Conservation (phyloP, 2,888 invertebrate genomes). For the Drosophila kambysellisi region DNA sequence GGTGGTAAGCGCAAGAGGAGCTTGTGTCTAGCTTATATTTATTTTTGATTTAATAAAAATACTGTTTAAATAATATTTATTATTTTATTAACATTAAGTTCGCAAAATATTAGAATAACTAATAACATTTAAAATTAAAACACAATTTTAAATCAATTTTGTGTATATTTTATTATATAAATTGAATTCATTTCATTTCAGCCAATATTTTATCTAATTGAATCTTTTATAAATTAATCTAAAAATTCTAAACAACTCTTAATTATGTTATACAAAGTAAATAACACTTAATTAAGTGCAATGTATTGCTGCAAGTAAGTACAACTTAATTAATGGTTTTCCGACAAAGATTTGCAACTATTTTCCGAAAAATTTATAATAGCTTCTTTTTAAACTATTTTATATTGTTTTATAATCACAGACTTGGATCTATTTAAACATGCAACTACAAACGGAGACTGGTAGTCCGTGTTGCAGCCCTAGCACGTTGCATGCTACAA, state of each 20-base stretch:
- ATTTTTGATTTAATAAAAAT: not conserved
- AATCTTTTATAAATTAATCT: not conserved
- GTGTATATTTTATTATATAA: not conserved
- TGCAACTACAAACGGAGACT: slow-evolving; percentile 16
- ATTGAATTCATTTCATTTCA: not conserved
- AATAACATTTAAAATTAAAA: no score
- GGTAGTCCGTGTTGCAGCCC: slow-evolving; percentile 50
- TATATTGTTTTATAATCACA: not conserved
- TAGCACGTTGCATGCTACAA: slow-evolving; percentile 64
- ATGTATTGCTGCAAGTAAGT: not conserved
- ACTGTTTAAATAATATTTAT: no score
- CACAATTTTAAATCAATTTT: not conserved
- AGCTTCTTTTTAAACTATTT: not conserved
- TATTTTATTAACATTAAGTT: no score
- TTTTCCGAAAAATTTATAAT: not conserved
- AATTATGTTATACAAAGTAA: not conserved
- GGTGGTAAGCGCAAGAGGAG: not conserved
- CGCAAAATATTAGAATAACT: not conserved
- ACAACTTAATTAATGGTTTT: not conserved
- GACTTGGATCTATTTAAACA: not conserved
- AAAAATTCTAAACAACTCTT: not conserved
- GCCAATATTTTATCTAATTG: not conserved
- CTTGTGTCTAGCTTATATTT: fast-evolving
- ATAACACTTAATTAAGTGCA: not conserved
- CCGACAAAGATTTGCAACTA: not conserved